phyloP scores from a whole-genome alignment of 2,888 invertebrate species.

The Pseudanteris insignis region DNA sequence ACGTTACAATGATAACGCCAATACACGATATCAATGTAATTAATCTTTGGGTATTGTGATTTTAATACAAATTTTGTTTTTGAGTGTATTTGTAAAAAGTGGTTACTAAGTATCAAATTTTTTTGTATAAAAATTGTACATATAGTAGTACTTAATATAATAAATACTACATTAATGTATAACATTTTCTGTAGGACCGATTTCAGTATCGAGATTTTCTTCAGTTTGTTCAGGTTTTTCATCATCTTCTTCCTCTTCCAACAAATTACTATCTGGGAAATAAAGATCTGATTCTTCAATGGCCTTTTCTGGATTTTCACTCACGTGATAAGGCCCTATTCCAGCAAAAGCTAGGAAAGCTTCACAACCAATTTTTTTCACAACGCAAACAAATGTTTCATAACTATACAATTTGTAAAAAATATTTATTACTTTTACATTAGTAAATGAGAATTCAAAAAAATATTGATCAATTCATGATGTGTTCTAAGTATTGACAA shows the following conservation, averaged over 20 bases:
- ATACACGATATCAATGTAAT: too few species aligned
- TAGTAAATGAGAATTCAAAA: background rate
- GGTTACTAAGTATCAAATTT: too few species aligned
- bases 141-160: too few species aligned
- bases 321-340: conserved; percentile 63
- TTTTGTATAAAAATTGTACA: too few species aligned
- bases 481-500: too few species aligned
- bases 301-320: conserved; percentile 61
- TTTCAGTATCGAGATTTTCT: conserved; percentile 47
- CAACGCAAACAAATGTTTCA: conserved; percentile 60
- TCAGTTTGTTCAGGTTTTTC: conserved; percentile 54
- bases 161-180: background rate
- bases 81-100: too few species aligned
- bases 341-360: conserved; percentile 63
- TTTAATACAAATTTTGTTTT: too few species aligned
- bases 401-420: conserved; percentile 46
- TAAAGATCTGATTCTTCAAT: conserved; percentile 59
- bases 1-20: too few species aligned
- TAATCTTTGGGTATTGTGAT: too few species aligned
- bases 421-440: background rate
- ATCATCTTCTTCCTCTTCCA: conserved; percentile 61
- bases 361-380: conserved; percentile 60
- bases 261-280: conserved; percentile 53
- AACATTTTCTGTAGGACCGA: conserved; percentile 1
- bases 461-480: too few species aligned